These are phyloP conservation scores for Ormyrus pomaceus DNA, from an alignment of 2,888 invertebrate species.

Conservation along the genomic window DNA sequence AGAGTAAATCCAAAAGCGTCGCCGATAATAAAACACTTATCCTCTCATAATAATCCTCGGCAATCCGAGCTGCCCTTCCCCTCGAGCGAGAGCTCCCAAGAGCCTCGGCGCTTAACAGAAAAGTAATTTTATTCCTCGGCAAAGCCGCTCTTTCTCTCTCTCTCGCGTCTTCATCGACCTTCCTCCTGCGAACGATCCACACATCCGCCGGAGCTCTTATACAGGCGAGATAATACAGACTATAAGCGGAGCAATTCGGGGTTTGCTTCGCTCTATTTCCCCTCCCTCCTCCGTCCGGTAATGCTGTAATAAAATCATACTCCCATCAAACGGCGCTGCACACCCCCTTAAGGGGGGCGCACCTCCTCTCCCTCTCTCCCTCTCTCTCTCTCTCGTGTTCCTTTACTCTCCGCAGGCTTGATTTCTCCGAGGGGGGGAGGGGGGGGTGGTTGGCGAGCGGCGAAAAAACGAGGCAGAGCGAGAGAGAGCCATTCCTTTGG, in stretches of 20 bases:
- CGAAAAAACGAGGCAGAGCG: slow-evolving; percentile 3
- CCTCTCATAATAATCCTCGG: slow-evolving; percentile 17
- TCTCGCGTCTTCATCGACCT: slow-evolving; percentile 50
- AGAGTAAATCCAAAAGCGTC: not conserved
- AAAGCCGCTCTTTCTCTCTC: not conserved
- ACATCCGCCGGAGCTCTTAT: slow-evolving; percentile 45
- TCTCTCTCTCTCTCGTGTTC: slow-evolving; percentile 67
- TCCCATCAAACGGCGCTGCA: slow-evolving; percentile 73
- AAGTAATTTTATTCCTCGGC: slow-evolving; percentile 48
- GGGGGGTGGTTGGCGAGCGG: slow-evolving; percentile 30
- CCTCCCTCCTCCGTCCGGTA: slow-evolving; percentile 62
- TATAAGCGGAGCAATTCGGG: slow-evolving; percentile 75
- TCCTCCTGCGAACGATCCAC: slow-evolving; percentile 54
- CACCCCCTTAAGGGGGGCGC: slow-evolving; percentile 64
- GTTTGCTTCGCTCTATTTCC: slow-evolving; percentile 67
- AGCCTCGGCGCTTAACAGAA: slow-evolving; percentile 30
- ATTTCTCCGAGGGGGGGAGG: slow-evolving; percentile 12
- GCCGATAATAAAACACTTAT: slow-evolving; percentile 41
- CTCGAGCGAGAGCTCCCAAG: not conserved
- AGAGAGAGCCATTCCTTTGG: slow-evolving; percentile 70
- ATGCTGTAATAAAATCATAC: slow-evolving; percentile 76
- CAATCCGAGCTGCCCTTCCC: slow-evolving; percentile 28
- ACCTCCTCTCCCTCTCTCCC: not conserved
- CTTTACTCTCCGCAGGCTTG: slow-evolving; percentile 52
- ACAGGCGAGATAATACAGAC: slow-evolving; percentile 74